phyloP scores from a whole-genome alignment of 2,888 invertebrate species.

The Lepidonotus clava region DNA sequence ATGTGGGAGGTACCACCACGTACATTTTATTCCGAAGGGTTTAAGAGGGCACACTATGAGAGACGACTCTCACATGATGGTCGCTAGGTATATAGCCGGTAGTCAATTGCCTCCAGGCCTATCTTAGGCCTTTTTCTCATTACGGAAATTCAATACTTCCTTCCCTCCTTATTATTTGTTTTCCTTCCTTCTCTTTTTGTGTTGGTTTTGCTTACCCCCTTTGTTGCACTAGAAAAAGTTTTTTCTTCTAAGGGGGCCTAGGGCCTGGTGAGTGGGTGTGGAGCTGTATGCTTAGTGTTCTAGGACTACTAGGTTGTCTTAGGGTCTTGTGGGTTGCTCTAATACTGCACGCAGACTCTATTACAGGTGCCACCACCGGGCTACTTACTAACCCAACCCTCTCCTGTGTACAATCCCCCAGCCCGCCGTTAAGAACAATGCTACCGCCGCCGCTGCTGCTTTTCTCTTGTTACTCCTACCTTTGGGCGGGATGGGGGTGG shows the following conservation, averaged over 20 bases:
- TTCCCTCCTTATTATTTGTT: no score
- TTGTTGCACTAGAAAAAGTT: slow-evolving; percentile 35
- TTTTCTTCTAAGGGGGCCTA: slow-evolving; percentile 21
- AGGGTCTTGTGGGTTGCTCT: background rate
- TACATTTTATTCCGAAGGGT: background rate
- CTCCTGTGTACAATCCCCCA: no score
- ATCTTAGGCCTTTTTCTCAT: background rate
- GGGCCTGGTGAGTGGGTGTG: background rate
- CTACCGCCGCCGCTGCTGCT: slow-evolving; percentile 18
- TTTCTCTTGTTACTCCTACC: no score
- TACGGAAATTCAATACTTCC: background rate
- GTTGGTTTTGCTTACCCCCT: no score
- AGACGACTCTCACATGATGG: background rate
- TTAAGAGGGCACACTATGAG: background rate
- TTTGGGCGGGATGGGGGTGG: no score
- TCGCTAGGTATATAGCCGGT: background rate
- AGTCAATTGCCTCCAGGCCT: background rate
- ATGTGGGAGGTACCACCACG: background rate
- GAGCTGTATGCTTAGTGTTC: background rate
- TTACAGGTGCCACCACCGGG: no score
- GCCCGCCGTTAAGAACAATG: no score
- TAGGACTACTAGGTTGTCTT: no score
- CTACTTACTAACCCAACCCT: no score
- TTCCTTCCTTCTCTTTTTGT: background rate
- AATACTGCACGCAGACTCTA: background rate